Conservation (phyloP, 2,113 vertebrate genomes). For the Rutilus rutilus region DNA sequence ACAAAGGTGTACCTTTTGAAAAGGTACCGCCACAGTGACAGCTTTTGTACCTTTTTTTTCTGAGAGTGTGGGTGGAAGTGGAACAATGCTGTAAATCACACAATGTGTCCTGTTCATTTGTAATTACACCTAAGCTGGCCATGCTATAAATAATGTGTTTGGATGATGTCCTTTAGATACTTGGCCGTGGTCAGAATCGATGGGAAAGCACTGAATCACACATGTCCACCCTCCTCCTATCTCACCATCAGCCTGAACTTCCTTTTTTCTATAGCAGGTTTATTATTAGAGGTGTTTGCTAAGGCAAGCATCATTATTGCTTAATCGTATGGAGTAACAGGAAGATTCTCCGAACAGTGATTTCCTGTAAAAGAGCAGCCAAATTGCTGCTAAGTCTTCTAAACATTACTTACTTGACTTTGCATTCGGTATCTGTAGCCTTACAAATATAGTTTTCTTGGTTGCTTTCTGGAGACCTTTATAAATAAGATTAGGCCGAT, state of each 20-base stretch:
- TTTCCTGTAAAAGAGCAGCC: too few relatives aligned
- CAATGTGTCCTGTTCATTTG: conserved; percentile 38
- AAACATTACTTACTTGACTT: too few relatives aligned
- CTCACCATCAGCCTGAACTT: not conserved
- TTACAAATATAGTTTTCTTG: too few relatives aligned
- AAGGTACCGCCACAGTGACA: too few relatives aligned
- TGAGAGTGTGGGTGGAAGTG: not conserved
- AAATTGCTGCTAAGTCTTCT: too few relatives aligned
- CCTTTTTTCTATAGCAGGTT: not conserved
- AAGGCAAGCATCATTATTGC: not conserved
- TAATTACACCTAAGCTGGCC: conserved; percentile 71
- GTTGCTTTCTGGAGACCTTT: too few relatives aligned
- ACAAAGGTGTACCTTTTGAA: too few relatives aligned
- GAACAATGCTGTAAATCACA: conserved; percentile 32
- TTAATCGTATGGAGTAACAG: not conserved
- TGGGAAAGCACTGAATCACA: not conserved
- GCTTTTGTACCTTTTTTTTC: too few relatives aligned
- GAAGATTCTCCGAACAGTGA: too few relatives aligned
- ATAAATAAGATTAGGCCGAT: too few relatives aligned
- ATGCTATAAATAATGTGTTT: conserved; percentile 86
- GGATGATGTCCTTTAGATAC: conserved; percentile 67
- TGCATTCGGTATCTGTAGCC: too few relatives aligned
- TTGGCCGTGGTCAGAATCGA: conserved; percentile 27
- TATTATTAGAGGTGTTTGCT: not conserved
- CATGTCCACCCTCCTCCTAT: not conserved